phyloP scores from a whole-genome alignment of 2,797 vertebrate genomes.

The Crossoptilon crossoptilon region DNA sequence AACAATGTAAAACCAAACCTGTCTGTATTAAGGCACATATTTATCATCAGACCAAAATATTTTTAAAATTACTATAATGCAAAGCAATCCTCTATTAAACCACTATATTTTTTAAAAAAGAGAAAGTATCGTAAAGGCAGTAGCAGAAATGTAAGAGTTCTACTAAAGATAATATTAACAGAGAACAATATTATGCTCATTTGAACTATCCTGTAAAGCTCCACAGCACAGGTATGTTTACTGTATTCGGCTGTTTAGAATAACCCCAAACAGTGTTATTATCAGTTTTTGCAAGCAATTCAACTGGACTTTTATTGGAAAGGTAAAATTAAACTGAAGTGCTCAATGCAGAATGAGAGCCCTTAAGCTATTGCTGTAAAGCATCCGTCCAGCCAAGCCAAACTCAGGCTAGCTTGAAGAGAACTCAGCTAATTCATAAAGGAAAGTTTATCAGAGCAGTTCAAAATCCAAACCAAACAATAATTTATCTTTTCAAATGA shows the following conservation, averaged over 20 bases:
- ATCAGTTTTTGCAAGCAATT: conserved; percentile 44
- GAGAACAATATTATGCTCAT: conserved; percentile 51
- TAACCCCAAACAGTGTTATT: conserved; percentile 23
- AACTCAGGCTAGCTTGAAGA: background rate
- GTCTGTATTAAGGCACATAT: conserved; percentile 20
- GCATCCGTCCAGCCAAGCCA: background rate
- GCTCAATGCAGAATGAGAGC: conserved; percentile 40
- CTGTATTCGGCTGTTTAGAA: conserved; percentile 49
- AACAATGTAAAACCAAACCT: conserved; percentile 26
- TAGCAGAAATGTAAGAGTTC: conserved; percentile 37
- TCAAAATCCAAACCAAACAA: conserved; percentile 61
- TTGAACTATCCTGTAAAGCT: conserved; percentile 47
- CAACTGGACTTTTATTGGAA: conserved; percentile 63
- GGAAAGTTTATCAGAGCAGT: conserved; percentile 7
- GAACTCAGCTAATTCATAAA: conserved; percentile 49
- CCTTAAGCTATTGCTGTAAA: conserved; percentile 42
- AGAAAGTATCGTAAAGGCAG: conserved; percentile 33
- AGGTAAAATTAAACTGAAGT: conserved; percentile 62
- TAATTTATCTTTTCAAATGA: conserved; percentile 37
- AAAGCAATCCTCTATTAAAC: conserved; percentile 52
- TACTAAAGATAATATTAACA: conserved; percentile 60
- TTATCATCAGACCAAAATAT: conserved; percentile 55
- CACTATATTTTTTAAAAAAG: conserved; percentile 20
- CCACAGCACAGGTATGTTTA: conserved; percentile 45
- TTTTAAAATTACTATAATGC: conserved; percentile 49